phyloP scores from a whole-genome alignment of 2,888 invertebrate genomes.

The Chrysopilus asiliformis region DNA sequence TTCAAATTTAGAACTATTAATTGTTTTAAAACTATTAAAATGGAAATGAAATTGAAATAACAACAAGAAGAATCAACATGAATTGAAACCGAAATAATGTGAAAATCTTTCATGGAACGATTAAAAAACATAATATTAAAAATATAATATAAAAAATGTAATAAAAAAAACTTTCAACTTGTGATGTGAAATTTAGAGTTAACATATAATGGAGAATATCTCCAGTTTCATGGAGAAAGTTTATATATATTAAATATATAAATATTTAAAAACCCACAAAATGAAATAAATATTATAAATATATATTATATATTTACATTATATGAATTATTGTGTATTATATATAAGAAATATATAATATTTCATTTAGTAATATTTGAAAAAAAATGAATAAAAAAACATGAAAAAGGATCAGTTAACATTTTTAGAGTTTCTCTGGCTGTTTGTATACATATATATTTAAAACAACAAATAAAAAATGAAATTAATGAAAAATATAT shows the following conservation, averaged over 20 bases:
- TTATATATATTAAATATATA: slow-evolving; percentile 9
- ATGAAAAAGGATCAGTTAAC: slow-evolving; percentile 17
- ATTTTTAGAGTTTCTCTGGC: slow-evolving; percentile 19
- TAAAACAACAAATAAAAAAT: slow-evolving; percentile 5
- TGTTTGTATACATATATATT: slow-evolving; percentile 14
- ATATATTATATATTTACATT: slow-evolving; percentile 7
- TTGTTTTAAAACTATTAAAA: no score
- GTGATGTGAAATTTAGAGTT: slow-evolving; percentile 39
- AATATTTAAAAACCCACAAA: slow-evolving; percentile 10
- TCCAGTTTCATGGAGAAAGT: slow-evolving; percentile 33
- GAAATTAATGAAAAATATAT: slow-evolving; percentile 6
- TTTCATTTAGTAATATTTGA: neutral
- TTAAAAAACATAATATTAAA: neutral
- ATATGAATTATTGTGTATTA: slow-evolving; percentile 2
- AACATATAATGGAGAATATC: no score
- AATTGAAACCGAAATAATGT: no score
- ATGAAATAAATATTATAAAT: neutral
- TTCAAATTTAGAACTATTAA: no score
- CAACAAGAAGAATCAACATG: neutral
- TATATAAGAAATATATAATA: slow-evolving; percentile 1
- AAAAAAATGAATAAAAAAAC: slow-evolving; percentile 7
- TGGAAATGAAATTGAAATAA: neutral
- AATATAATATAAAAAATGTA: slow-evolving; percentile 5
- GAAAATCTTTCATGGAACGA: no score
- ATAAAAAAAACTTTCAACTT: slow-evolving; percentile 26